These are phyloP conservation scores for Danio kyathit DNA, from an alignment of 2,797 vertebrate genomes.

Conservation along the genomic window DNA sequence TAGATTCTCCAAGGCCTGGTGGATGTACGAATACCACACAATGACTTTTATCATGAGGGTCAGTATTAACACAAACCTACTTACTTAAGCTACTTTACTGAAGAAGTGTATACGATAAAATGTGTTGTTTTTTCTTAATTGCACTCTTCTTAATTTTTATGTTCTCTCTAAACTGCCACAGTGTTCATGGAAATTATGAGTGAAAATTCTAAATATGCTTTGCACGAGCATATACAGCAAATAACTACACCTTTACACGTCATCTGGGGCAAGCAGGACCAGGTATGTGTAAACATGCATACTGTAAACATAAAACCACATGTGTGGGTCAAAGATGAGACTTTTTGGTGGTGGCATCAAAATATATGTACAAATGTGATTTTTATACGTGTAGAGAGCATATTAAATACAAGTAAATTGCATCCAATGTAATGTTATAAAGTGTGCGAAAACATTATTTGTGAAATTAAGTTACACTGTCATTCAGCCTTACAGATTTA, in stretches of 20 bases:
- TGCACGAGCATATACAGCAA: slow-evolving; percentile 89
- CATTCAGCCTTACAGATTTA: too few species aligned
- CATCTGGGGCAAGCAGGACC: slow-evolving; percentile 97
- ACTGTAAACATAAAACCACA: background rate
- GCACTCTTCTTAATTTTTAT: background rate
- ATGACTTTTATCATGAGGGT: slow-evolving; percentile 92
- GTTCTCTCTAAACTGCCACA: slow-evolving; percentile 61
- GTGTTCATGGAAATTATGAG: slow-evolving; percentile 89
- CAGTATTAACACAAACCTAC: slow-evolving; percentile 64
- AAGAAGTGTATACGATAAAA: too few species aligned
- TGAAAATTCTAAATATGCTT: slow-evolving; percentile 87
- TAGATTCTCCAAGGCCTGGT: slow-evolving; percentile 96
- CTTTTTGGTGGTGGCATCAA: too few species aligned
- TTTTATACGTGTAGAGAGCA: too few species aligned
- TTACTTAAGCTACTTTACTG: background rate
- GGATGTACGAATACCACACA: slow-evolving; percentile 93
- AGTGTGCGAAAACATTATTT: too few species aligned
- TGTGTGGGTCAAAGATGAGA: background rate
- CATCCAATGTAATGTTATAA: too few species aligned
- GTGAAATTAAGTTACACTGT: too few species aligned
- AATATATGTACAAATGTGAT: too few species aligned
- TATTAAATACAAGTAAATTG: too few species aligned
- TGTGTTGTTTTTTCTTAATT: too few species aligned
- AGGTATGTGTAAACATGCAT: slow-evolving; percentile 77
- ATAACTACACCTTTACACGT: slow-evolving; percentile 90